Base-by-base conservation (phyloP, 2,113 vertebrate genomes). In the Ptyas mucosa region DNA sequence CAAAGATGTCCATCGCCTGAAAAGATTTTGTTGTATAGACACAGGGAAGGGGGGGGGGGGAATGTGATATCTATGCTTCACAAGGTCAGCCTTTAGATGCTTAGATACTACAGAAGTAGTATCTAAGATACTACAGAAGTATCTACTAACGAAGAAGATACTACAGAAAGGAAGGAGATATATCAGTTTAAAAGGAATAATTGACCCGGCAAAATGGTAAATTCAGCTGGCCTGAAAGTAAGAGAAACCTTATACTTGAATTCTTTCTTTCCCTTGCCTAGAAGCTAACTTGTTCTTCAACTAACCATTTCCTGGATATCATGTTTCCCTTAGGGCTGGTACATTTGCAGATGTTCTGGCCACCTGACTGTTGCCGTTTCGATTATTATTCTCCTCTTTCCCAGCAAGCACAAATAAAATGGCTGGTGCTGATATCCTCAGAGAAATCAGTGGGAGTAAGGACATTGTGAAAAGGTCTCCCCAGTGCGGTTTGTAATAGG, bases 391-490 rank as follows among this genome's bases (percentile, higher is more conserved):
- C 92, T 57, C 46, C 8, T 88, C 49, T 55, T 21, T 46, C 54
- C 87, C 54, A 3, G 24, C 21, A 64, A 69, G 92, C 18, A 24
- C n/a, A 87, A 52, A 92, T 85, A 21, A 75, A 90, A 94, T 20
- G 34, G 55, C 1, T 92, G 91, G 39, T 91, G 85, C 88, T 85
- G 93, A 54, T 58, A 91, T 55, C 86, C 92, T 88, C 53, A 2
- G 85, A 91, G 93, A 46, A 53, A 55, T 92, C 91, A 81, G 89
- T 53, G 1, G 1, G 14, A 29, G 34, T 34, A 51, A 85, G 39
- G 91, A 23, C 7, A 87, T 0, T 21, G 7, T 91, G 91, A 88
- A 93, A 43, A 81, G 86, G 34, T n/a, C 21, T 6, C 49, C 51
- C 52, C 64, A 8, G 46, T 85, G 53, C 4, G 39, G 46, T 23